Conservation (phyloP, 2,797 vertebrate species). For the Melopsittacus undulatus region DNA sequence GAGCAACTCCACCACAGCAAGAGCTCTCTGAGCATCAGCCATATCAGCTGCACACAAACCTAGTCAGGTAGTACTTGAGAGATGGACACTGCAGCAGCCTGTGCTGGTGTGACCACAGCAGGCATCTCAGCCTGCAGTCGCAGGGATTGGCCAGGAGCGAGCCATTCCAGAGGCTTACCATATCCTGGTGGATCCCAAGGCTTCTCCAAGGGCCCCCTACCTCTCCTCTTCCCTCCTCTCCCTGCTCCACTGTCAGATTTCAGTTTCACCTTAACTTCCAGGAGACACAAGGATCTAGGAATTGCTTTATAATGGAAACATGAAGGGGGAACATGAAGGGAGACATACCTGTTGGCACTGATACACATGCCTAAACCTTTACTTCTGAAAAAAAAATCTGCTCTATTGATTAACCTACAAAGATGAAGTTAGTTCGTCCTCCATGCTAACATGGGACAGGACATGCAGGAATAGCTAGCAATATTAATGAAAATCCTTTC, state of each 20-base stretch:
- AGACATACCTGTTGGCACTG: neutral
- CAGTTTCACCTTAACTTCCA: neutral
- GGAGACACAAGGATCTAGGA: neutral
- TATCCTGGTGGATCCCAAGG: neutral
- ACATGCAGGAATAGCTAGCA: neutral
- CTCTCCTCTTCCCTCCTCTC: neutral
- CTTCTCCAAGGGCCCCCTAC: neutral
- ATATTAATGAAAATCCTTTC: neutral
- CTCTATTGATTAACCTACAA: neutral
- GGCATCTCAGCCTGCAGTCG: neutral
- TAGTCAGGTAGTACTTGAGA: fast-evolving
- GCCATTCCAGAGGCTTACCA: neutral
- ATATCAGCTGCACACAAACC: neutral
- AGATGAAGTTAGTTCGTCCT: neutral
- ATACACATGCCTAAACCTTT: neutral
- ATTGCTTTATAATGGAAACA: neutral
- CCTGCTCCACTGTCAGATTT: neutral
- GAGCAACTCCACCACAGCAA: neutral
- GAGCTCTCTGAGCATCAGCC: neutral
- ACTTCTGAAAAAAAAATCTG: neutral
- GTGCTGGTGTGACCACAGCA: neutral
- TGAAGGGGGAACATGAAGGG: neutral
- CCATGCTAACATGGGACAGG: neutral
- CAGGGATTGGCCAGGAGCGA: neutral
- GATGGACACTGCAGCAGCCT: fast-evolving